These are phyloP conservation scores for Luehdorfia chinensis DNA, from an alignment of 1,140 invertebrate species.

Conservation along the genomic window DNA sequence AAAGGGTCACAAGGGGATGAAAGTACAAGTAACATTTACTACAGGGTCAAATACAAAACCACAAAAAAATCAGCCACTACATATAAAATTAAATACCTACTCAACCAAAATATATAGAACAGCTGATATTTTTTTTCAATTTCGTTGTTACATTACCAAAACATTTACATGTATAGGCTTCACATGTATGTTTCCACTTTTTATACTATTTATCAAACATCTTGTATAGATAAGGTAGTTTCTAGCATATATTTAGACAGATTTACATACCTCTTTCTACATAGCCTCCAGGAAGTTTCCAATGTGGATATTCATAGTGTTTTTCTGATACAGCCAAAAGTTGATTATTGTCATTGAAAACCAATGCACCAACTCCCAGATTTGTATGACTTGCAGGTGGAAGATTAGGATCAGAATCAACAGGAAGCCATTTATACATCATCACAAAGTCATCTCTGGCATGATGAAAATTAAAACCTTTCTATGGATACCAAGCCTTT, in stretches of 20 bases:
- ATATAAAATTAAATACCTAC: no score
- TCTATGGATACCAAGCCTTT: conserved; percentile 73
- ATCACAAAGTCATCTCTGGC: conserved; percentile 87
- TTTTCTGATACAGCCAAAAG: conserved; percentile 89
- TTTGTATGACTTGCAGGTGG: conserved; percentile 91
- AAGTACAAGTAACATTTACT: no score
- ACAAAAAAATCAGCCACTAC: no score
- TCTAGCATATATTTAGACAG: no score
- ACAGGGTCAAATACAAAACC: no score
- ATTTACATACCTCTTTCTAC: conserved; percentile 88
- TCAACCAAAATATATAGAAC: no score
- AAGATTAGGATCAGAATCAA: conserved; percentile 77
- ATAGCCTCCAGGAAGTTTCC: conserved; percentile 96
- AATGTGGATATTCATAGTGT: conserved; percentile 81
- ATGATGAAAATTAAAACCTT: conserved; percentile 94
- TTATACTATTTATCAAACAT: conserved; percentile 8
- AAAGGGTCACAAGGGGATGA: no score
- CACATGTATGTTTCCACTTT: no score
- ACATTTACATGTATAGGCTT: no score
- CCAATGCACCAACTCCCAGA: conserved; percentile 91
- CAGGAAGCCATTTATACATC: conserved; percentile 90
- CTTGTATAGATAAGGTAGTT: no score
- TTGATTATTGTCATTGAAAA: conserved; percentile 86
- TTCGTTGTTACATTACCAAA: no score
- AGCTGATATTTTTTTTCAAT: no score